Evolutionary conservation across 2,797 vertebrate species (phyloP).

Genomic region (Tauraco hartlaubi): DNA sequence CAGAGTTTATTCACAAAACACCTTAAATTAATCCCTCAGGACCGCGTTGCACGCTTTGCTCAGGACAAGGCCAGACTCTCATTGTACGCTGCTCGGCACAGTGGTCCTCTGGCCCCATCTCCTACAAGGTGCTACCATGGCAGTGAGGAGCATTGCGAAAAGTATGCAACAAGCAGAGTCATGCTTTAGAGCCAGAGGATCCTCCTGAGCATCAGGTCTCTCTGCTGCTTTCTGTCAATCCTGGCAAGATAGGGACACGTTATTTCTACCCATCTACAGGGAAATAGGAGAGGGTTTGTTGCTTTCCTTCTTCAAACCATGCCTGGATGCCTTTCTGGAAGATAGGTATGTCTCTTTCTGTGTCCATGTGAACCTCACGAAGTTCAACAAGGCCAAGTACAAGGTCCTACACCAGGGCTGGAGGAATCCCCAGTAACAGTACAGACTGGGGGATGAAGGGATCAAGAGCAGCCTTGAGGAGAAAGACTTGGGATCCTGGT

Average conservation of each 20-base stretch:
- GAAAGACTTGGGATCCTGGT: too few relatives aligned
- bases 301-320: background rate
- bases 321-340: background rate
- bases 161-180: background rate
- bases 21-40: background rate
- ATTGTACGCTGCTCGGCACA: fast-evolving
- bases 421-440: too few relatives aligned
- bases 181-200: background rate
- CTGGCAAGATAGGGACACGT: background rate
- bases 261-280: background rate
- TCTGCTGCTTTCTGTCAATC: background rate
- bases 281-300: background rate
- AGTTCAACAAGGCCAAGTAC: background rate
- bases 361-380: background rate
- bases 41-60: background rate
- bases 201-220: background rate
- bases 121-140: background rate
- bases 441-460: too few relatives aligned
- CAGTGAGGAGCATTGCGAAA: background rate
- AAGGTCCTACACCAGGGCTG: background rate
- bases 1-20: background rate
- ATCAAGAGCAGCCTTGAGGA: too few relatives aligned
- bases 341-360: background rate
- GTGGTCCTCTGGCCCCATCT: background rate
- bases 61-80: background rate